Conservation (phyloP, 2,888 invertebrate genomes). For the Drosophila mimetica region DNA sequence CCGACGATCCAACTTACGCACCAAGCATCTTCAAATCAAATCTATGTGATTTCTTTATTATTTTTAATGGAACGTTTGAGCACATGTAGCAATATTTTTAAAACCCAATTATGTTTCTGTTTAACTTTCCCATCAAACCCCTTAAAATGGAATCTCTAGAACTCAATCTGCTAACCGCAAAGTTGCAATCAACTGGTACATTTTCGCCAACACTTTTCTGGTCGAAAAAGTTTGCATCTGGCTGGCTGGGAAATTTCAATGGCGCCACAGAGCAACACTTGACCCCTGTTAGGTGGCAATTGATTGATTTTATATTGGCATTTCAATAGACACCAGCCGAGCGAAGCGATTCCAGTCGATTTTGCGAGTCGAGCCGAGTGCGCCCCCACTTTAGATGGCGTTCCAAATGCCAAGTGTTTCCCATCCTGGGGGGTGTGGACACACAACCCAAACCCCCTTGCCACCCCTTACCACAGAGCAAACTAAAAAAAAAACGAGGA, state of each 20-base stretch:
- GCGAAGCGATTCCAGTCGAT: conserved; percentile 21
- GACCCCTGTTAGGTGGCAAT: conserved; percentile 80
- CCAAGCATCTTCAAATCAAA: too few relatives aligned
- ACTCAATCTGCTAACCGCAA: conserved; percentile 35
- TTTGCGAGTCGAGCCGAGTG: conserved; percentile 17
- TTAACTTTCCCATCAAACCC: too few relatives aligned
- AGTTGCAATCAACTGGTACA: conserved; percentile 52
- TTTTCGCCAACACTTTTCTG: conserved; percentile 47
- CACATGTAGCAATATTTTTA: too few relatives aligned
- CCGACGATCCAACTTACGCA: too few relatives aligned
- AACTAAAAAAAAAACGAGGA: neutral
- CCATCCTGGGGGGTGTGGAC: conserved; percentile 23
- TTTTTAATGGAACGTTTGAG: too few relatives aligned
- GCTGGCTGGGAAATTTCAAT: conserved; percentile 55
- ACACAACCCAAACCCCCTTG: conserved; percentile 1
- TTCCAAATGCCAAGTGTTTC: conserved; percentile 80
- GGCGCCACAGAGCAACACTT: conserved; percentile 77
- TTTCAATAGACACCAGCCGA: conserved; percentile 67
- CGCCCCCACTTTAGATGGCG: conserved; percentile 55
- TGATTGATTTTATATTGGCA: conserved; percentile 83
- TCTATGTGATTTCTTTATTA: too few relatives aligned
- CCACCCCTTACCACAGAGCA: neutral
- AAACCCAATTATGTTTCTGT: too few relatives aligned
- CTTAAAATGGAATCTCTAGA: conserved; percentile 2
- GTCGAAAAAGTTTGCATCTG: conserved; percentile 51